A percentile compares a stretch with the other conserved stretches of the same genome.
phyloP scores from a whole-genome alignment of 92 coral and sea anemone genomes.

The Heliopora coerulea region DNA sequence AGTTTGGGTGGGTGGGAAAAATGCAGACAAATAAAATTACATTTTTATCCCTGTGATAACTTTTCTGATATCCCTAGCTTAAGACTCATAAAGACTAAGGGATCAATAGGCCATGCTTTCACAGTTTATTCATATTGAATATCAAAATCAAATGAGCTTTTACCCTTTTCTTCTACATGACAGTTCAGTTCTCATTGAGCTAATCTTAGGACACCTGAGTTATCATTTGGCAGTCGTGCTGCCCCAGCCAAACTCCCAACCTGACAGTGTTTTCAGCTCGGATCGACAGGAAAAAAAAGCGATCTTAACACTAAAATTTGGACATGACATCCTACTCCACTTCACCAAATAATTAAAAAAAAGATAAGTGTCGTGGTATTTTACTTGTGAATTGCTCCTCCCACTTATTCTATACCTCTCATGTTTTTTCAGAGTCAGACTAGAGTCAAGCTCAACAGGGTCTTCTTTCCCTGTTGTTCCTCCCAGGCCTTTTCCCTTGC shows the following conservation, averaged over 20 bases:
- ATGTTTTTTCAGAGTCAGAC: constrained; percentile 39
- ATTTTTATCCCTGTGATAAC: constrained; percentile 36
- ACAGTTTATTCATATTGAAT: constrained; percentile 53
- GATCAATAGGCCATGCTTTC: constrained; percentile 54
- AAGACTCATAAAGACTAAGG: constrained; percentile 42
- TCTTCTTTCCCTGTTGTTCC: constrained; percentile 59
- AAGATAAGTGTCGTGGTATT: constrained; percentile 25
- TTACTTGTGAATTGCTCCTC: constrained; percentile 26
- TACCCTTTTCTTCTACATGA: constrained; percentile 45
- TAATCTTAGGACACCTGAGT: constrained; percentile 64
- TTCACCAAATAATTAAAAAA: constrained; percentile 20
- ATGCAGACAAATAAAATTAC: neutral
- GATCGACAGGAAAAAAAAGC: constrained; percentile 42
- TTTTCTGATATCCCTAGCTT: constrained; percentile 45
- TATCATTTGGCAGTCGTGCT: constrained; percentile 60
- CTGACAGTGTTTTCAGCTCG: constrained; percentile 60
- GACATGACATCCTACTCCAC: constrained; percentile 2
- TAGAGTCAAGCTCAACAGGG: constrained; percentile 62
- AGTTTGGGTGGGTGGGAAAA: too few species aligned
- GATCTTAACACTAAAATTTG: constrained; percentile 33
- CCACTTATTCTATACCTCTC: constrained; percentile 32
- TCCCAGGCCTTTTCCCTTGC: constrained; percentile 55
- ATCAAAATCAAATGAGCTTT: constrained; percentile 51
- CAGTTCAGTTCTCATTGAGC: constrained; percentile 57
- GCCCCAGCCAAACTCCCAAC: constrained; percentile 67